Conservation (phyloP, 2,113 vertebrate species). For the Otolemur garnettii region DNA sequence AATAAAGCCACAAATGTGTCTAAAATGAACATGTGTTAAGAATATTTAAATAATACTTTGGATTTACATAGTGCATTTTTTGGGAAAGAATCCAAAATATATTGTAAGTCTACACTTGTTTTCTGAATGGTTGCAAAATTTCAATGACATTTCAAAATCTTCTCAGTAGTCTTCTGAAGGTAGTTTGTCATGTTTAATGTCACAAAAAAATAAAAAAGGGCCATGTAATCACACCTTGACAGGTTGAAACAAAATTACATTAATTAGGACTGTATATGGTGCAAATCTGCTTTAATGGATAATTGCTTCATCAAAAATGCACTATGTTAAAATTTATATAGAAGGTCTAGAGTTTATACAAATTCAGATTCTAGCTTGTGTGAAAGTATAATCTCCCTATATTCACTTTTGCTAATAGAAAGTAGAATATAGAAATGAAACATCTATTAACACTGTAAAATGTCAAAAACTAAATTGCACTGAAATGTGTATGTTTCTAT, state of each 20-base stretch:
- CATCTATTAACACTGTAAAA: neutral
- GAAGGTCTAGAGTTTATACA: neutral
- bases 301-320: conserved; percentile 47
- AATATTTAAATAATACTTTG: conserved; percentile 45
- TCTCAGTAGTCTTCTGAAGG: neutral
- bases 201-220: neutral
- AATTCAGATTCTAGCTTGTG: neutral
- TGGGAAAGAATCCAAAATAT: neutral
- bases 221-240: neutral
- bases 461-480: neutral
- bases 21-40: conserved; percentile 48
- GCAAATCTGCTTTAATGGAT: conserved; percentile 34
- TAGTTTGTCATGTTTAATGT: neutral
- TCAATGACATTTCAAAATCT: neutral
- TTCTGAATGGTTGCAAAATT: neutral
- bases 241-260: neutral
- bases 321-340: conserved; percentile 31
- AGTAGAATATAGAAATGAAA: conserved; percentile 23
- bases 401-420: neutral
- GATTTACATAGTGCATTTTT: neutral
- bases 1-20: conserved; percentile 32
- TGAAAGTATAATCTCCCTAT: neutral
- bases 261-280: neutral
- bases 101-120: conserved; percentile 38
- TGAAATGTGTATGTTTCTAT: neutral